These are phyloP conservation scores for Prochilodus magdalenae DNA, from an alignment of 2,113 vertebrate species.

Conservation along the genomic window DNA sequence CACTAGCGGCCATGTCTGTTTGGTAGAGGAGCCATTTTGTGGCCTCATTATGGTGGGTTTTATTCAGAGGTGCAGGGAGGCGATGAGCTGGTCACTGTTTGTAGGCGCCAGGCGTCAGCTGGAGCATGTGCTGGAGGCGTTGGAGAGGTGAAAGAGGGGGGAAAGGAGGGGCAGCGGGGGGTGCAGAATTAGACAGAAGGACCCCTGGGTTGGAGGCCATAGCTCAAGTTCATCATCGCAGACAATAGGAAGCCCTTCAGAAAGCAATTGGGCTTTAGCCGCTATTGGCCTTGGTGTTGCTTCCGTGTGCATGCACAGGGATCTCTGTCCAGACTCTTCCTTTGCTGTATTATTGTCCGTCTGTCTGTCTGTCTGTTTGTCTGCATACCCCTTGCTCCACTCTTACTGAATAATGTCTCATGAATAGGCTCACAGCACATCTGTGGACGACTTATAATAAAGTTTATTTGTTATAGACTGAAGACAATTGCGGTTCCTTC, in stretches of 20 bases:
- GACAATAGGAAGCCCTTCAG: conserved; percentile 78
- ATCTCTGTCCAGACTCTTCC: no score
- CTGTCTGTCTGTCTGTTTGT: conserved; percentile 42
- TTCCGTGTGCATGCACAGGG: neutral
- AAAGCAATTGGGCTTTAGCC: conserved; percentile 67
- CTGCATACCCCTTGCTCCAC: neutral
- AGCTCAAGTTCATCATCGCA: conserved; percentile 80
- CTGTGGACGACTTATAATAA: conserved; percentile 28
- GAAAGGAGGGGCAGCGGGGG: neutral
- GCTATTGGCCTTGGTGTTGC: conserved; percentile 18
- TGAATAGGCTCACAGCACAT: neutral
- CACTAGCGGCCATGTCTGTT: conserved; percentile 72
- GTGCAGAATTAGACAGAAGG: conserved; percentile 72
- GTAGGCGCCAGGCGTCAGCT: conserved; percentile 70
- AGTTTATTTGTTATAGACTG: no score
- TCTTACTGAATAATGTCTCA: neutral
- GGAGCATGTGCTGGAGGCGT: conserved; percentile 58
- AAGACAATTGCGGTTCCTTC: no score
- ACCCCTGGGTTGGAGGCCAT: conserved; percentile 75
- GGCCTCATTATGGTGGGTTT: conserved; percentile 75
- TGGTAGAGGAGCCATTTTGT: conserved; percentile 78
- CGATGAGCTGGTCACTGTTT: conserved; percentile 66
- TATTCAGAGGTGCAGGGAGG: conserved; percentile 74
- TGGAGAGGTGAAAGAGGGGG: conserved; percentile 35
- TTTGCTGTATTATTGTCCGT: conserved; percentile 40